phyloP scores from a whole-genome alignment of 2,113 vertebrate genomes.

The Candoia aspera region DNA sequence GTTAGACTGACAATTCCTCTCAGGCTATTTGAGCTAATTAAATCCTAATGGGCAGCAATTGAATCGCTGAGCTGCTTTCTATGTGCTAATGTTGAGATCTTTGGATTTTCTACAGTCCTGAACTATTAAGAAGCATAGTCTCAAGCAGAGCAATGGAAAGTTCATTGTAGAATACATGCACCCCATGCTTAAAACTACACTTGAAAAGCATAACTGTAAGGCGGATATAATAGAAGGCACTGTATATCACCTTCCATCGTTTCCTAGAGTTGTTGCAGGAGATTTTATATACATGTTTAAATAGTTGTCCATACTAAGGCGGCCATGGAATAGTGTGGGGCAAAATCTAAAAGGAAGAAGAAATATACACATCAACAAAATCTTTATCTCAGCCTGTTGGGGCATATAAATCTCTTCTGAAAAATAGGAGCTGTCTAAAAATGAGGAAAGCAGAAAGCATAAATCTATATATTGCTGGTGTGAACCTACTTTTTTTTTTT shows the following conservation, averaged over 20 bases:
- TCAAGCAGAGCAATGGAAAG: background rate
- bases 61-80: constrained; percentile 29
- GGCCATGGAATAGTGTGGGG: background rate
- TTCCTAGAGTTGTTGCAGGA: rapidly evolving
- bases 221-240: background rate
- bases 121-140: background rate
- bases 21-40: constrained; percentile 46
- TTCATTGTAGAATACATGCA: background rate
- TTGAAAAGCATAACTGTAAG: background rate
- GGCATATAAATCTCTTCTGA: constrained; percentile 1
- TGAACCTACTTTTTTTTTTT: background rate
- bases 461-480: background rate
- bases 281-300: background rate
- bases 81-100: constrained; percentile 2
- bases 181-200: background rate
- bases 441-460: background rate
- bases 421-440: background rate
- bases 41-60: constrained; percentile 48
- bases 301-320: background rate
- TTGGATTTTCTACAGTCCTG: background rate
- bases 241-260: background rate
- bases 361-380: constrained; percentile 16
- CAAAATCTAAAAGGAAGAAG: constrained; percentile 19
- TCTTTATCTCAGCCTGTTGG: constrained; percentile 6
- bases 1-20: constrained; percentile 29